Base-by-base conservation (phyloP, 2,888 invertebrate genomes). In the Anticlea derivata region DNA sequence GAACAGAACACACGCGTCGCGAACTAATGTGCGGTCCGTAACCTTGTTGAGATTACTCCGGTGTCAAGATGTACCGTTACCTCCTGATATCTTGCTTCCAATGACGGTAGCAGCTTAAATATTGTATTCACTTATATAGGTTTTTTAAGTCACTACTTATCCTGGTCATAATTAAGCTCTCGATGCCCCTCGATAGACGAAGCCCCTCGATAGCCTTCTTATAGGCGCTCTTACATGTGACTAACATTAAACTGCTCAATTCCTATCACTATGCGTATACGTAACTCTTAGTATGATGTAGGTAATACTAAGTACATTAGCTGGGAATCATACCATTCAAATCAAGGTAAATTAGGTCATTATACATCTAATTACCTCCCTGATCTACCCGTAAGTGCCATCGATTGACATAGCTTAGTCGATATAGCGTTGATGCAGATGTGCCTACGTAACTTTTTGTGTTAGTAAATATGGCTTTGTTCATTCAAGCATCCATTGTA, bases 21-120 rank as follows among this genome's bases (percentile, higher is more conserved):
- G 70, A 74, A 79, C 83, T 83, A 82, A 81, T 80, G 80, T 75
- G 72, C 75, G 73, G 74, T 73, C 72, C 56, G 55, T 71, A 74
- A 73, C 75, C 78, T 77, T 75, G 75, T 70, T 69, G 61, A 75
- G 82, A 84, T 82, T 83, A 83, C 72, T 71, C 75, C 27, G 56
- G 73, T 75, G 60, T 60, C 67, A 70, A 75, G 73, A 51, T 39
- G 44, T 33, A 50, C 41, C 48, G 44, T 44, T 35, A 29, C 12
- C 39, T 33, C 40, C 51, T 45, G 55, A 52, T 50, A 53, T 23
- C 29, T 44, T 30, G 5, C 29, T 30, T 37, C 27, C 27, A 22
- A 29, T 27, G 10, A 24, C 8, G 6, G 22, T 35, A 7, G 0
- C 7, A 5, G 7, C 0, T 11, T 23, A 7, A 17, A 4, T 17